These are phyloP conservation scores for Falco cherrug DNA, from an alignment of 2,797 vertebrate species.

Conservation along the genomic window DNA sequence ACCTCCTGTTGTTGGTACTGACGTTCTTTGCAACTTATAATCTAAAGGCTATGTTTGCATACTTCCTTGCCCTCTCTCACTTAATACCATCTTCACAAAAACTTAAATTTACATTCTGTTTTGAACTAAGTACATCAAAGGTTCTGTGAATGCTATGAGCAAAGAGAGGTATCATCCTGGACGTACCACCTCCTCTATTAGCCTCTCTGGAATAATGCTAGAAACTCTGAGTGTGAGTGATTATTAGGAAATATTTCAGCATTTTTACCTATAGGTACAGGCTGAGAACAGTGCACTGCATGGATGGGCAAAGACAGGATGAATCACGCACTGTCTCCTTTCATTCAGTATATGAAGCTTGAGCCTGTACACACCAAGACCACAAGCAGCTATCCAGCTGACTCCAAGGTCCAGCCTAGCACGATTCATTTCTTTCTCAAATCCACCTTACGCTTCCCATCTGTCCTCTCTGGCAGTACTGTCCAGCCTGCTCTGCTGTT, in stretches of 20 bases:
- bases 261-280: not conserved
- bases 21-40: not conserved
- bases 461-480: not conserved
- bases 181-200: not conserved
- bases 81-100: not conserved
- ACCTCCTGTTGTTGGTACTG: not conserved
- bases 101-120: not conserved
- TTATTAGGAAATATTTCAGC: not conserved
- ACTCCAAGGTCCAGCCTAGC: not conserved
- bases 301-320: not conserved
- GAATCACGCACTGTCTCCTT: fast-evolving
- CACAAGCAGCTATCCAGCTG: not conserved
- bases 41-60: not conserved
- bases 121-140: not conserved
- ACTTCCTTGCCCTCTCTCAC: not conserved
- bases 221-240: not conserved
- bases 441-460: not conserved
- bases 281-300: not conserved
- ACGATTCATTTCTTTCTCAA: not conserved
- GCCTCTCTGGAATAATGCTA: not conserved
- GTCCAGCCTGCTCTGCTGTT: not conserved
- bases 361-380: not conserved
- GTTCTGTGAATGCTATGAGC: not conserved
- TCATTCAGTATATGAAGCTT: not conserved
- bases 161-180: not conserved